phyloP scores from a whole-genome alignment of 2,888 invertebrate species.

The Melolontha melolontha region DNA sequence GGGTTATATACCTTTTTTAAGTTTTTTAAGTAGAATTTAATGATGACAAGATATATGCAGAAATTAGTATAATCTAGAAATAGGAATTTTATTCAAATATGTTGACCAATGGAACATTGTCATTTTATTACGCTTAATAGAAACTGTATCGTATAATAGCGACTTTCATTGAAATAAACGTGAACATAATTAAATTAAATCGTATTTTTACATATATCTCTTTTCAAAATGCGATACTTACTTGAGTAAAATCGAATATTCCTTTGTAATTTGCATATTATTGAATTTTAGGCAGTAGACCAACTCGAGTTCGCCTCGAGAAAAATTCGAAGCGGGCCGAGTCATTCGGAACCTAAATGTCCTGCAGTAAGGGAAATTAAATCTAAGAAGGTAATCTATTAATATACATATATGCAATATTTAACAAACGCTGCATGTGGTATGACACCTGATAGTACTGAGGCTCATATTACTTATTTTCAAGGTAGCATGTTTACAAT shows the following conservation, averaged over 20 bases:
- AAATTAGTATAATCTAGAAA: too few relatives aligned
- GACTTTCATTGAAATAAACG: too few relatives aligned
- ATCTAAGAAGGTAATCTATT: slow-evolving; percentile 28
- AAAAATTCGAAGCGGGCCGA: slow-evolving; percentile 42
- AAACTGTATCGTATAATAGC: too few relatives aligned
- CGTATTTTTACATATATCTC: too few relatives aligned
- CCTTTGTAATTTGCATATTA: slow-evolving; percentile 17
- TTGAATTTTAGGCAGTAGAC: slow-evolving; percentile 41
- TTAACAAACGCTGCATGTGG: slow-evolving; percentile 18
- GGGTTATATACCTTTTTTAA: too few relatives aligned
- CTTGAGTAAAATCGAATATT: not conserved
- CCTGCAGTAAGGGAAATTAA: slow-evolving; percentile 14
- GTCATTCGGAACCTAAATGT: slow-evolving; percentile 31
- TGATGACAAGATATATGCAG: too few relatives aligned
- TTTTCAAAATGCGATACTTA: not conserved
- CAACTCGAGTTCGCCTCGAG: slow-evolving; percentile 37
- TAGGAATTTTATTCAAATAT: too few relatives aligned
- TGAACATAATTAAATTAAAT: too few relatives aligned
- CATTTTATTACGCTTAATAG: too few relatives aligned
- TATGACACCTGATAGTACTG: slow-evolving; percentile 1
- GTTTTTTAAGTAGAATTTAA: too few relatives aligned
- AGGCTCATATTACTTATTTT: not conserved
- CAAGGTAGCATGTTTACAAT: slow-evolving; percentile 11
- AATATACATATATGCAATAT: slow-evolving; percentile 14
- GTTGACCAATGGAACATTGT: too few relatives aligned